phyloP scores from a whole-genome alignment of 2,888 invertebrate species.

The Mylabris sibirica region DNA sequence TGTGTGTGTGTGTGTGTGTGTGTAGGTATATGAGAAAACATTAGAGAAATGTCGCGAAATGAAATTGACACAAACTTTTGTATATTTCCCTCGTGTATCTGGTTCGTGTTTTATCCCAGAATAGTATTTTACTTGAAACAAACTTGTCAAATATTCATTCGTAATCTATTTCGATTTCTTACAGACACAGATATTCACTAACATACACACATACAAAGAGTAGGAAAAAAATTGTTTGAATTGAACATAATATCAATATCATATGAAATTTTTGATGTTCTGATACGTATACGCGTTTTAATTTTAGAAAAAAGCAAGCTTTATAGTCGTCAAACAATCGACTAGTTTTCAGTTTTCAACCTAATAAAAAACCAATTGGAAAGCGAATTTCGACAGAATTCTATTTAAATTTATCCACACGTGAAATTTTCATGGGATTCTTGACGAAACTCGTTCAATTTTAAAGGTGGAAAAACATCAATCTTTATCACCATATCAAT shows the following conservation, averaged over 20 bases:
- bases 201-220: slow-evolving; percentile 12
- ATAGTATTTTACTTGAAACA: slow-evolving; percentile 22
- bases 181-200: background rate
- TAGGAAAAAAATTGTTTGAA: too few relatives aligned
- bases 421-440: background rate
- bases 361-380: slow-evolving; percentile 6
- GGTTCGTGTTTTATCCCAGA: background rate
- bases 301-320: slow-evolving; percentile 19
- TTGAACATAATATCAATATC: slow-evolving; percentile 19
- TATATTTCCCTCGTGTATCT: slow-evolving; percentile 29
- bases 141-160: slow-evolving; percentile 35
- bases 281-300: slow-evolving; percentile 17
- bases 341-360: slow-evolving; percentile 6
- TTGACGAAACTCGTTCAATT: too few relatives aligned
- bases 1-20: too few relatives aligned
- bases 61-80: slow-evolving; percentile 28
- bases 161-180: slow-evolving; percentile 24
- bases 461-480: too few relatives aligned
- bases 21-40: background rate
- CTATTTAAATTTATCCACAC: slow-evolving; percentile 20
- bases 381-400: background rate
- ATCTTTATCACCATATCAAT: slow-evolving; percentile 7
- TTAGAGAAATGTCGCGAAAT: slow-evolving; percentile 18
- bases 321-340: slow-evolving; percentile 22
- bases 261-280: slow-evolving; percentile 25